Base-by-base conservation (phyloP, 1,140 invertebrate genomes). In the Heliconius eleuchia region DNA sequence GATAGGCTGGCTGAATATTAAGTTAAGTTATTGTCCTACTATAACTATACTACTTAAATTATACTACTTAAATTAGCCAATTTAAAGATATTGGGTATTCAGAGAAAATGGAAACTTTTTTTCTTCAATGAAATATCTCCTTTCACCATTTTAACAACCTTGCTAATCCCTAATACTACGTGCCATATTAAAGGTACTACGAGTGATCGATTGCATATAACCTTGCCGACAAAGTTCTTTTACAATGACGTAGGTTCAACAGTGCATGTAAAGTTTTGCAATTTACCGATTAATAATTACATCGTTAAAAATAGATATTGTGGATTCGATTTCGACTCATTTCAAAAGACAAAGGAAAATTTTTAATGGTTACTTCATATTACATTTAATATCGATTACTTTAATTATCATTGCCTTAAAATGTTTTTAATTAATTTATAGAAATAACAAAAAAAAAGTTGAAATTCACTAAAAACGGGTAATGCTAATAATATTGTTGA, bases 191-290 rank as follows among this genome's bases (percentile, higher is more conserved):
- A 76, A 80, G 37, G 60, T 76, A 76, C 74, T 76, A 76, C 37
- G 60, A 76, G 27, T 76, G 74, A 80, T 80, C 79, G 79, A 80
- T 80, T 80, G 79, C 71, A 80, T 73, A 66, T 80, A 76, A 80
- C 79, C 79, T 80, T 80, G 79, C 60, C 71, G 74, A 23, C 72
- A 71, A 73, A 80, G 79, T 80, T 80, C 55, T 76, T 76, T 80
- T 80, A 52, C 74, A 75, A 80, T 80, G 74, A 80, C 74, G 74
- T 70, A 55, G 66, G 71, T 80, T 80, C 76, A 74, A 77, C 79
- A 71, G 73, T 80, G 79, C 74, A 72, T 76, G 73, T 72, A 71
- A 30, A 57, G 27, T 79, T 55, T 75, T 79, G 74, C 74, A 80
- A 80, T 76, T 66, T 73, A 42, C 71, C 74, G 74, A 27, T 71